Base-by-base conservation (phyloP, 2,888 invertebrate genomes). In the Trisateles emortualis region DNA sequence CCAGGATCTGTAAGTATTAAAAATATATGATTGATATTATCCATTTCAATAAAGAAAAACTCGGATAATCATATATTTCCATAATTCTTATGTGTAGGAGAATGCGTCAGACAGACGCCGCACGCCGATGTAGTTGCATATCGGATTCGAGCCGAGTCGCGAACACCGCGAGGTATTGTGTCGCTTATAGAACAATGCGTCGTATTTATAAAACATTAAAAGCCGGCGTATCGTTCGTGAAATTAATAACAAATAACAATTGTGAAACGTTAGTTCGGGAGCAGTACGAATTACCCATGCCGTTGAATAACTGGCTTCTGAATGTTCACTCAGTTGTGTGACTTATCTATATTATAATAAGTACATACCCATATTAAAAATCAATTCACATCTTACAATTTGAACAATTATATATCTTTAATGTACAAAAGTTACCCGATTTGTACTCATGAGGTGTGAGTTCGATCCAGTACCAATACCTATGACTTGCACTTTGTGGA, bases 221-320 rank as follows among this genome's bases (percentile, higher is more conserved):
- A 89, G 86, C 88, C 86, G 85, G 86, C 89, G 90, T 92, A 92
- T 91, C 92, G 92, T 87, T 91, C 90, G 86, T 88, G 92, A 92
- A 92, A 92, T 92, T 92, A 92, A 92, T 92, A 92, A 92, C 92
- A 92, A 92, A 92, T 92, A 92, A 92, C 92, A 92, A 91, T 90
- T 87, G 90, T 90, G 92, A 87, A 91, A 91, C 90, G 87, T 88
- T 89, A 88, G 87, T 89, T 90, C 88, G 88, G 88, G 83, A 85
- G 86, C 88, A 81, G 84, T 85, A 89, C 84, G 90, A 91, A 90
- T 89, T 91, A 86, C 86, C 87, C 86, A 83, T 83, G 81, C 81
- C 78, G 81, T 83, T 87, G 84, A 85, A 86, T 87, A 85, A 83
- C 83, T 79, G 71, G 52, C 70, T 70, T 63, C 74, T 76, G 71